Percentiles rank a stretch among this genome's conserved stretches.
Conservation (phyloP, 2,113 vertebrate genomes). For the Cheilinus undulatus region DNA sequence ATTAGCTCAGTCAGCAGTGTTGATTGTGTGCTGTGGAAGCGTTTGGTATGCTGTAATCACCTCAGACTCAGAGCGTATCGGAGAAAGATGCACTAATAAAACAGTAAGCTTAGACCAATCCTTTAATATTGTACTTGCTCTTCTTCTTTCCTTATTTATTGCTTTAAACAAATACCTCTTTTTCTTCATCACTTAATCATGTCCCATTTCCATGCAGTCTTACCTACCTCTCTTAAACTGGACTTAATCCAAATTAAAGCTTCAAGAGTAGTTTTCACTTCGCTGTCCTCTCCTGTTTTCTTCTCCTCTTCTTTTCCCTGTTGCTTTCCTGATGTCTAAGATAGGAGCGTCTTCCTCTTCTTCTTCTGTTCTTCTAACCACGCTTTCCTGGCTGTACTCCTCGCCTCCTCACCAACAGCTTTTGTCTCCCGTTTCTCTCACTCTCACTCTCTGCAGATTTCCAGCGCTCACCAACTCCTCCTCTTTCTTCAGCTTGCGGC, state of each 20-base stretch:
- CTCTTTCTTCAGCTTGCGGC: conserved; percentile 78
- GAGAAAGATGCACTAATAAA: conserved; percentile 24
- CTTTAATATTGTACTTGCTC: not conserved
- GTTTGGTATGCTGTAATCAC: conserved; percentile 28
- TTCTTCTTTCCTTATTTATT: not conserved
- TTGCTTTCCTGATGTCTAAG: conserved; percentile 25
- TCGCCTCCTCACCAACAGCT: conserved; percentile 70
- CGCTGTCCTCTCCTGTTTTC: conserved; percentile 29
- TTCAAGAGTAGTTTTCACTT: conserved; percentile 44
- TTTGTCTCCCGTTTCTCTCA: conserved; percentile 67
- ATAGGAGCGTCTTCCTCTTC: conserved; percentile 33
- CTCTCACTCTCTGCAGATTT: conserved; percentile 75
- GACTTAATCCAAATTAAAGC: conserved; percentile 54
- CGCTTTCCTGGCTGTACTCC: conserved; percentile 52
- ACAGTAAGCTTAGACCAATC: conserved; percentile 27
- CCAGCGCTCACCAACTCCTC: conserved; percentile 75
- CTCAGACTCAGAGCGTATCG: conserved; percentile 3
- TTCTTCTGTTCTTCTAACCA: conserved; percentile 31
- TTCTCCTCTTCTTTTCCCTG: conserved; percentile 15
- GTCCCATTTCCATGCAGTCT: conserved; percentile 8
- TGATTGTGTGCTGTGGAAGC: conserved; percentile 12
- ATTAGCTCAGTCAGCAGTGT: conserved; percentile 67
- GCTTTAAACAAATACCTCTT: not conserved
- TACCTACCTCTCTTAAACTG: conserved; percentile 49
- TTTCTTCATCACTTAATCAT: conserved; percentile 1